These are phyloP conservation scores for Vollenhovia emeryi DNA, from an alignment of 1,140 invertebrate genomes.

Conservation along the genomic window DNA sequence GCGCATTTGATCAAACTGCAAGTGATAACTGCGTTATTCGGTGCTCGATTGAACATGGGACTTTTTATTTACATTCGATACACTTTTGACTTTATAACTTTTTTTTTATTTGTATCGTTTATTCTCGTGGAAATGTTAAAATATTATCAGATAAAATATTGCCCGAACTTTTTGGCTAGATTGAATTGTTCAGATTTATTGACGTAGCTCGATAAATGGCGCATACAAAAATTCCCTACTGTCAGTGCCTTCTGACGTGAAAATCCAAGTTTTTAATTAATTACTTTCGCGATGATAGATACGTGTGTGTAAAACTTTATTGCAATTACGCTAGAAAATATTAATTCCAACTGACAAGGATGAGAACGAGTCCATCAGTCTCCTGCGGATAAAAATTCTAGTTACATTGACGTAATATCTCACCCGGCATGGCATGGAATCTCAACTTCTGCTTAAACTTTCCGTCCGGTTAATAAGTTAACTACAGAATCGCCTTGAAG, in stretches of 20 bases:
- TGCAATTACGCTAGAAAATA: neutral
- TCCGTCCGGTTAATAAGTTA: constrained; percentile 33
- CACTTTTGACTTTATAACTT: constrained; percentile 35
- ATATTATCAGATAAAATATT: constrained; percentile 9
- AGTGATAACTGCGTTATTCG: neutral
- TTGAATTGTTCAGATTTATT: constrained; percentile 20
- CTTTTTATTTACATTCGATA: constrained; percentile 1
- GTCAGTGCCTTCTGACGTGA: neutral
- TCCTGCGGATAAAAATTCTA: constrained; percentile 8
- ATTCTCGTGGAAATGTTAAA: constrained; percentile 1
- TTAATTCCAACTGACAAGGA: neutral
- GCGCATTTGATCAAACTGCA: neutral
- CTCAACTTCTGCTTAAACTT: constrained; percentile 40
- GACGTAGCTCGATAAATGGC: neutral
- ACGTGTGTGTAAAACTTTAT: neutral
- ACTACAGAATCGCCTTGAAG: constrained; percentile 36
- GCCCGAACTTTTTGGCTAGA: neutral
- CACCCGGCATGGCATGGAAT: neutral
- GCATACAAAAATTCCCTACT: neutral
- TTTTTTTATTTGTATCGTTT: constrained; percentile 22
- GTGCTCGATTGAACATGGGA: neutral
- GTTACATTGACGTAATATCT: neutral
- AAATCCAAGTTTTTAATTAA: constrained; percentile 6
- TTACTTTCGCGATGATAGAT: neutral
- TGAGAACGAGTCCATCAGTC: neutral